Evolutionary conservation across 1,140 invertebrate species (phyloP).

Genomic region (Aphidius ervi): DNA sequence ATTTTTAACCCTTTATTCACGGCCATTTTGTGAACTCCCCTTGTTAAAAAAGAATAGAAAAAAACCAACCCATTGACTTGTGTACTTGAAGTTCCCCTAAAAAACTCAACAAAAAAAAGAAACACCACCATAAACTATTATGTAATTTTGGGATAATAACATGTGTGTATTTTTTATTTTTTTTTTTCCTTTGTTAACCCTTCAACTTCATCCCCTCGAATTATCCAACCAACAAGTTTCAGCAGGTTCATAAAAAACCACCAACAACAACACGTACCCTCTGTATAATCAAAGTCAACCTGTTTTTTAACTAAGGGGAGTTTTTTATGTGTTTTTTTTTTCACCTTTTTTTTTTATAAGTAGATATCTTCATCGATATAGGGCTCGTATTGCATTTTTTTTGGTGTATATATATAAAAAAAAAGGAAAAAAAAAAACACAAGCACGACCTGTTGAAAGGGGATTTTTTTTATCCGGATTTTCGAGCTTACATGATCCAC

Average conservation of each 20-base stretch:
- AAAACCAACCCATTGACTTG: too few species aligned
- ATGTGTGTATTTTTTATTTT: not conserved
- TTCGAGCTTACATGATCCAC: too few species aligned
- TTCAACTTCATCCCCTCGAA: not conserved
- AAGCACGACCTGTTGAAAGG: constrained; percentile 5
- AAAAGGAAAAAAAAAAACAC: not conserved
- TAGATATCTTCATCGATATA: constrained; percentile 8
- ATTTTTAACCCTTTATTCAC: too few species aligned
- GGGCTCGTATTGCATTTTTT: not conserved
- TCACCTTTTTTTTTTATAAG: too few species aligned
- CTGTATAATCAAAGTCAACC: constrained; percentile 5
- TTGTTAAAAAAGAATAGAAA: too few species aligned
- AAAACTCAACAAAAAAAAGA: not conserved
- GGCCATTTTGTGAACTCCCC: too few species aligned
- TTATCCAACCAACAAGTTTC: not conserved
- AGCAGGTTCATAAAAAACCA: constrained; percentile 2
- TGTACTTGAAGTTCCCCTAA: not conserved
- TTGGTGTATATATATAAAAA: constrained; percentile 7
- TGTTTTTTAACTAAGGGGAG: constrained; percentile 8
- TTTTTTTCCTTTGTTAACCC: not conserved
- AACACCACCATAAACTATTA: not conserved
- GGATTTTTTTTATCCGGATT: constrained; percentile 1
- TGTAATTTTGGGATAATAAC: not conserved
- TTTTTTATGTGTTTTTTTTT: constrained; percentile 8
- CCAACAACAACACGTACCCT: not conserved